Conservation (phyloP, 2,113 vertebrate genomes). For the Pelecanoides urinatrix region DNA sequence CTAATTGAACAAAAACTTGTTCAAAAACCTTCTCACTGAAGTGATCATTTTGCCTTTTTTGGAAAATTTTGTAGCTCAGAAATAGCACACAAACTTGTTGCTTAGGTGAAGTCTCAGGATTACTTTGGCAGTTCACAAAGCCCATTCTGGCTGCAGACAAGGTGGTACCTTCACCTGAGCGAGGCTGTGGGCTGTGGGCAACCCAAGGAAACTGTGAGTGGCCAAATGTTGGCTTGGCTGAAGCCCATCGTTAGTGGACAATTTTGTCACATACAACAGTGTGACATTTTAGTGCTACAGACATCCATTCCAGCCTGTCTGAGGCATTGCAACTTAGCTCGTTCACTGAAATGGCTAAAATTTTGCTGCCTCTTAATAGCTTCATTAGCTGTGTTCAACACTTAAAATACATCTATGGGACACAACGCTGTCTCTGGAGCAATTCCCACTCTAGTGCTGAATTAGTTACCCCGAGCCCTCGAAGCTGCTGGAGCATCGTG, state of each 20-base stretch:
- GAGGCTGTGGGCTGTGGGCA: neutral
- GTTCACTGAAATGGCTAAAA: neutral
- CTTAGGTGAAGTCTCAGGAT: neutral
- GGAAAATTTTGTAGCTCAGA: neutral
- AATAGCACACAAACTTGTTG: neutral
- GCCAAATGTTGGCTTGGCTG: neutral
- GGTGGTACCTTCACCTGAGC: too few relatives aligned
- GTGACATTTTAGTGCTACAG: neutral
- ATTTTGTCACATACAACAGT: rapidly evolving
- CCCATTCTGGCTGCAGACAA: neutral
- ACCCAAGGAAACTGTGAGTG: neutral
- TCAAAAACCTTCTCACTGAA: neutral
- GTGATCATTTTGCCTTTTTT: neutral
- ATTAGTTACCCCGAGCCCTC: neutral
- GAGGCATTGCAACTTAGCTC: neutral
- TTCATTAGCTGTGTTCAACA: neutral
- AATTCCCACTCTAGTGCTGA: neutral
- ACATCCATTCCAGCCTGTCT: neutral
- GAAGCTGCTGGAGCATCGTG: neutral
- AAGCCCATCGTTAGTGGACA: neutral
- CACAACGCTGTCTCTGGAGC: neutral
- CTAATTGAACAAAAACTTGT: neutral
- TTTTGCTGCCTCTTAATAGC: neutral
- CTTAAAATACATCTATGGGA: neutral
- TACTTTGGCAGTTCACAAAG: neutral